Evolutionary conservation across 1,140 invertebrate genomes (phyloP), one percentile per base, ranked within the genome.

Genomic region (Leucophenga varia): DNA sequence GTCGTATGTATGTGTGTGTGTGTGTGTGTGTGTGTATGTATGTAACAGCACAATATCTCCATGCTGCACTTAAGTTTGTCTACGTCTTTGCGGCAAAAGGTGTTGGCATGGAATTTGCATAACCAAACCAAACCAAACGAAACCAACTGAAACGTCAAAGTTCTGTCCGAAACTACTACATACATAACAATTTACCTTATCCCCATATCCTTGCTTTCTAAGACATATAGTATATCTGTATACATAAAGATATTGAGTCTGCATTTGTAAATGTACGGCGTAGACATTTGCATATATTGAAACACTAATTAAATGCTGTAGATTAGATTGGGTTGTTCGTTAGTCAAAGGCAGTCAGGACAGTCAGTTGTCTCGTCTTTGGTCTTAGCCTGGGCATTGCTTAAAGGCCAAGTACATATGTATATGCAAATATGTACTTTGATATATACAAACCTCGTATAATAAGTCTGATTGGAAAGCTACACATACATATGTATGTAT

Each of bases 71-170:
- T 35, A 16, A 35, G 32, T 35, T 18, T 18, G 16, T 19, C 32
- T 8, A 8, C 18, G 36, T 18, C 36, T n/a, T 35, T 40, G 12
- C 42, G 64, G 60, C 59, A 67, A 71, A 67, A 71, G 67, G 67
- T 71, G 67, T 71, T 71, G 67, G 67, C 67, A 71, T 71, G 67
- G 63, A 71, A 71, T 71, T 71, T 71, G 67, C 61, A 71, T 71
- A 71, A 64, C 67, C 53, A 59, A 35, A 35, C 12, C 32, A n/a
- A 35, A 35, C 32, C 22, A 25, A 25, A 25, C 22, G 5, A 25
- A 25, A 25, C 22, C 22, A 25, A 25, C 63, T 63, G 51, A 55
- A 63, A 67, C 61, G 56, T 67, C 61, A 61, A 65, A 67, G 64
- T 65, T 55, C 67, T 67, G 35, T 46, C 47, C 54, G 45, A n/a